Percentiles rank a stretch among this genome's conserved stretches.
Evolutionary conservation across 2,888 invertebrate species (phyloP).

Genomic region (Ditylenchus weischeri): DNA sequence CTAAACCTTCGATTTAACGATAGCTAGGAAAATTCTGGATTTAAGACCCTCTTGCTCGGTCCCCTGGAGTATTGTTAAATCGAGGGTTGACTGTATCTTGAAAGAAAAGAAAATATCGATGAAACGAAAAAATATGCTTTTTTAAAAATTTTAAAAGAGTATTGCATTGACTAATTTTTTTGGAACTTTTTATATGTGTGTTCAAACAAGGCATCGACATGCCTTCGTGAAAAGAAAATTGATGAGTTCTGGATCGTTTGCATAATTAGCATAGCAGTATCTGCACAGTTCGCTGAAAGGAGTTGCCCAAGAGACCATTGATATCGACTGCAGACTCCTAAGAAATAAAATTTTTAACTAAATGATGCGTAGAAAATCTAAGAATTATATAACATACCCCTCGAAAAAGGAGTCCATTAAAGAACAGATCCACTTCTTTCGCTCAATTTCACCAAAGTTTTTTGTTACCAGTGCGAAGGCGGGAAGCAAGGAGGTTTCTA

Average conservation of each 20-base stretch:
- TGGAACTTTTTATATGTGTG: too few species aligned
- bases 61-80: too few species aligned
- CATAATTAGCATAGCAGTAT: conserved; percentile 8
- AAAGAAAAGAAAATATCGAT: too few species aligned
- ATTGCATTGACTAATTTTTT: too few species aligned
- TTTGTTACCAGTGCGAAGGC: conserved; percentile 21
- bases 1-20: too few species aligned
- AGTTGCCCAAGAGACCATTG: conserved; percentile 12
- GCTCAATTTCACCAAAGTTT: conserved; percentile 19
- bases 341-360: background rate
- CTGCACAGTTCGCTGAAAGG: conserved; percentile 14
- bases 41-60: too few species aligned
- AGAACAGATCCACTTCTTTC: conserved; percentile 18
- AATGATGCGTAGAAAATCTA: background rate
- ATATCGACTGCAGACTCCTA: conserved; percentile 10
- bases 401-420: conserved; percentile 26
- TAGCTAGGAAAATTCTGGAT: too few species aligned
- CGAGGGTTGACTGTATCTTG: too few species aligned
- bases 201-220: background rate
- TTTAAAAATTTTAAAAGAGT: too few species aligned
- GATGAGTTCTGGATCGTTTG: background rate
- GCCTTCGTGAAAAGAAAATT: too few species aligned
- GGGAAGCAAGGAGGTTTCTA: conserved; percentile 26
- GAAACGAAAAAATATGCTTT: too few species aligned
- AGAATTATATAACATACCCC: background rate